phyloP scores from a whole-genome alignment of 2,113 vertebrate genomes.

The Gallinago paraguaiae region DNA sequence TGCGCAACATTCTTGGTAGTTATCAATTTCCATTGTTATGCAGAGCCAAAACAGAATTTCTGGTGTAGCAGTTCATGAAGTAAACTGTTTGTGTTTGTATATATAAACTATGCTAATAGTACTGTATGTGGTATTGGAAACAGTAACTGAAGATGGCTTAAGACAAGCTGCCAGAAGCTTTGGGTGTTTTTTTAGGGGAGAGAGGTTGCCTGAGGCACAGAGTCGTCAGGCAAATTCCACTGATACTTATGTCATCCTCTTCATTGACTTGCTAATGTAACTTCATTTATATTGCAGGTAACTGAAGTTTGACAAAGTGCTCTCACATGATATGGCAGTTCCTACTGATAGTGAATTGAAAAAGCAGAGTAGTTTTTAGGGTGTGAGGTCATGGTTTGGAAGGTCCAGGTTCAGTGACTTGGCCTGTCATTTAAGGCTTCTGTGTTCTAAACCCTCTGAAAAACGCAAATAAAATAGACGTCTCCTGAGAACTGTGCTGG shows the following conservation, averaged over 20 bases:
- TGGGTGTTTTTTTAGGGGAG: not conserved
- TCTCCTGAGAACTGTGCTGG: not conserved
- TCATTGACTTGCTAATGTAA: not conserved
- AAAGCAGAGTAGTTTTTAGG: not conserved
- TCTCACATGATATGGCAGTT: not conserved
- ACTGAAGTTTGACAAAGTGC: not conserved
- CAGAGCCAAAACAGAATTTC: not conserved
- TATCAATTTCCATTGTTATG: not conserved
- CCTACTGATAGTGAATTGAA: not conserved
- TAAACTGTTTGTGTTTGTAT: not conserved
- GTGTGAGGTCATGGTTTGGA: not conserved
- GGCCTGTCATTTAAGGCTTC: not conserved
- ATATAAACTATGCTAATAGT: not conserved
- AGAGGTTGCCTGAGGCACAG: not conserved
- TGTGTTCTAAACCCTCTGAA: not conserved
- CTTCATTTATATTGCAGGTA: not conserved
- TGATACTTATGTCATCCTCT: not conserved
- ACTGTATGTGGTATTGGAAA: not conserved
- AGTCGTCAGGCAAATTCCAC: not conserved
- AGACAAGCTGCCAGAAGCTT: not conserved
- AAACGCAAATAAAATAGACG: not conserved
- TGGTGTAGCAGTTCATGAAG: not conserved
- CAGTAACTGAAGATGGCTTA: not conserved
- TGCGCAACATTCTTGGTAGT: not conserved
- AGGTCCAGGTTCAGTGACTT: not conserved